Percentiles rank a stretch among this genome's conserved stretches.
phyloP scores from a whole-genome alignment of 2,888 invertebrate species.

The Hirtodrosophila confusa region DNA sequence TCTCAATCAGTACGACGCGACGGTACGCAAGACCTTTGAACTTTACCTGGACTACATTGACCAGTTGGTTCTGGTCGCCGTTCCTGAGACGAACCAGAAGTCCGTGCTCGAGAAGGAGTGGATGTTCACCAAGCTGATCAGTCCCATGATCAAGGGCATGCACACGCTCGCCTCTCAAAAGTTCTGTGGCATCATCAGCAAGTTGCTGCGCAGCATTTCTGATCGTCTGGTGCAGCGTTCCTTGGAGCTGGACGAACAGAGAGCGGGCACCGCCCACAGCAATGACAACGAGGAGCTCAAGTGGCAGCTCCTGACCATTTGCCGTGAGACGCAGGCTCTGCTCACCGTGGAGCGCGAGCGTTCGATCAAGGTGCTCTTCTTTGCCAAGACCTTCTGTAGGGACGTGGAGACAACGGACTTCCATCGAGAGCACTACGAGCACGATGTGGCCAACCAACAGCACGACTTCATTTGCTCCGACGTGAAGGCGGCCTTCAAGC shows the following conservation, averaged over 20 bases:
- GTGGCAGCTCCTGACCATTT: slow-evolving; percentile 85
- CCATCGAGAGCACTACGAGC: slow-evolving; percentile 84
- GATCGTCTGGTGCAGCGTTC: slow-evolving; percentile 84
- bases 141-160: slow-evolving; percentile 90
- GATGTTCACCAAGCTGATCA: slow-evolving; percentile 92
- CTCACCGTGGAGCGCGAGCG: slow-evolving; percentile 92
- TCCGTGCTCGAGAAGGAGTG: slow-evolving; percentile 94
- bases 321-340: slow-evolving; percentile 91
- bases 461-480: slow-evolving; percentile 85
- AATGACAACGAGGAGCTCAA: slow-evolving; percentile 80
- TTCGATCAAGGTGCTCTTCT: slow-evolving; percentile 91
- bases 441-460: slow-evolving; percentile 79
- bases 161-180: slow-evolving; percentile 89
- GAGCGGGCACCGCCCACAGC: slow-evolving; percentile 78
- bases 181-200: slow-evolving; percentile 88
- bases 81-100: slow-evolving; percentile 86
- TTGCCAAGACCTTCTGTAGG: slow-evolving; percentile 90
- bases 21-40: slow-evolving; percentile 90
- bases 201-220: slow-evolving; percentile 85
- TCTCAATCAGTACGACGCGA: slow-evolving; percentile 90
- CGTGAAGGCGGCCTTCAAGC: slow-evolving; percentile 87
- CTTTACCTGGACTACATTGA: slow-evolving; percentile 94
- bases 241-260: slow-evolving; percentile 83
- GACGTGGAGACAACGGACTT: slow-evolving; percentile 87
- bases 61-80: slow-evolving; percentile 89